Evolutionary conservation across 2,797 vertebrate genomes (phyloP).

Genomic region (Enteromius fasciolatus): DNA sequence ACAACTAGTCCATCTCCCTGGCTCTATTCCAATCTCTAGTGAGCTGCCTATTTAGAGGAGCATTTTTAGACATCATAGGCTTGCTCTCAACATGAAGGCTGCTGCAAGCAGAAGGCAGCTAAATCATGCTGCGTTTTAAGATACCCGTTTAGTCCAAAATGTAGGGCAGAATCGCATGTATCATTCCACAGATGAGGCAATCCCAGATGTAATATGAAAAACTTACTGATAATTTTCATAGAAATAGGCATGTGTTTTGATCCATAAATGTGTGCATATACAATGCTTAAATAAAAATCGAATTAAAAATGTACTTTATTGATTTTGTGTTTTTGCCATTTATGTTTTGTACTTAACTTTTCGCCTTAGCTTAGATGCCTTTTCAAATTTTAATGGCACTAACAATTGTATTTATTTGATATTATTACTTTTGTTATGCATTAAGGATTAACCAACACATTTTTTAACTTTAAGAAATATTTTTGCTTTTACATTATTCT

Average conservation of each 20-base stretch:
- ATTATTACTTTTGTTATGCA: no score
- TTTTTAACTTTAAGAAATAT: no score
- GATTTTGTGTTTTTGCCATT: not conserved
- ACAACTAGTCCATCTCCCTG: slow-evolving; percentile 26
- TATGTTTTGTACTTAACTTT: not conserved
- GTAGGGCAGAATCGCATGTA: not conserved
- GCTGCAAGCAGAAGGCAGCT: not conserved
- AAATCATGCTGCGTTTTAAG: slow-evolving; percentile 1
- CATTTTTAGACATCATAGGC: not conserved
- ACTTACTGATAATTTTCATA: not conserved
- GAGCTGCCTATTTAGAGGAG: slow-evolving; percentile 21
- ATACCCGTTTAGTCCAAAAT: not conserved
- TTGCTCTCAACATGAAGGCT: not conserved
- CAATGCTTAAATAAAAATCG: not conserved
- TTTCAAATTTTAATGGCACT: not conserved
- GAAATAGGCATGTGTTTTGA: no score
- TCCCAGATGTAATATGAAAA: not conserved
- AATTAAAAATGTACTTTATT: not conserved
- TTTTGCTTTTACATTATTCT: not conserved
- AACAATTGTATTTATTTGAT: no score
- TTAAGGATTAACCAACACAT: no score
- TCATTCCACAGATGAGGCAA: not conserved
- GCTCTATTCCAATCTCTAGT: slow-evolving; percentile 9
- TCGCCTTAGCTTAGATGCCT: not conserved
- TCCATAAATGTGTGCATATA: no score